Evolutionary conservation across 2,888 invertebrate genomes (phyloP).

Genomic region (Amphipyra tragopoginis): DNA sequence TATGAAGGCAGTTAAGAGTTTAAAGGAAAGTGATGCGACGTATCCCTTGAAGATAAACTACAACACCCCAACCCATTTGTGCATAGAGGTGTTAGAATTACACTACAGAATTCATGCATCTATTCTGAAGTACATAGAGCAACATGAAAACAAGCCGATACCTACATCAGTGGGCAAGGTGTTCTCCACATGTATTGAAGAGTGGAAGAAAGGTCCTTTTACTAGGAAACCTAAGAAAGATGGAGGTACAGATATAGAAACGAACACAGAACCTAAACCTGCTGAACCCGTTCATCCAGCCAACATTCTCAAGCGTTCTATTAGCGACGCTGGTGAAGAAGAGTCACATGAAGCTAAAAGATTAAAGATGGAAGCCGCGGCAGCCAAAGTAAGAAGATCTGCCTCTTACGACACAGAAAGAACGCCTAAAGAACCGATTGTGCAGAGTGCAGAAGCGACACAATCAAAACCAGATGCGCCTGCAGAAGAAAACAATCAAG

Average conservation of each 20-base stretch:
- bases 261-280: conserved; percentile 65
- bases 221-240: conserved; percentile 78
- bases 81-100: conserved; percentile 97
- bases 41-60: conserved; percentile 97
- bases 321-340: conserved; percentile 85
- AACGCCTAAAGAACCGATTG: conserved; percentile 64
- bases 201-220: conserved; percentile 84
- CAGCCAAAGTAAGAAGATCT: conserved; percentile 84
- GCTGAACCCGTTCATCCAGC: conserved; percentile 80
- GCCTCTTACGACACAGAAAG: conserved; percentile 85
- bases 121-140: conserved; percentile 96
- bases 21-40: conserved; percentile 94
- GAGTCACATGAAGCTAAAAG: conserved; percentile 81
- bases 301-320: conserved; percentile 85
- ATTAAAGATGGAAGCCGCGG: conserved; percentile 81
- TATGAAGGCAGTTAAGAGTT: conserved; percentile 93
- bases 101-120: conserved; percentile 96
- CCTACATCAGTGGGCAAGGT: conserved; percentile 90
- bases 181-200: conserved; percentile 90
- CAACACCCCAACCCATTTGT: conserved; percentile 94
- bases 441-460: conserved; percentile 49
- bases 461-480: conserved; percentile 46
- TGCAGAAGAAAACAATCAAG: conserved; percentile 45
- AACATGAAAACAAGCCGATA: conserved; percentile 92
- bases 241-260: conserved; percentile 64